Conservation (phyloP, 2,797 vertebrate genomes). For the Adelosebastes latens region DNA sequence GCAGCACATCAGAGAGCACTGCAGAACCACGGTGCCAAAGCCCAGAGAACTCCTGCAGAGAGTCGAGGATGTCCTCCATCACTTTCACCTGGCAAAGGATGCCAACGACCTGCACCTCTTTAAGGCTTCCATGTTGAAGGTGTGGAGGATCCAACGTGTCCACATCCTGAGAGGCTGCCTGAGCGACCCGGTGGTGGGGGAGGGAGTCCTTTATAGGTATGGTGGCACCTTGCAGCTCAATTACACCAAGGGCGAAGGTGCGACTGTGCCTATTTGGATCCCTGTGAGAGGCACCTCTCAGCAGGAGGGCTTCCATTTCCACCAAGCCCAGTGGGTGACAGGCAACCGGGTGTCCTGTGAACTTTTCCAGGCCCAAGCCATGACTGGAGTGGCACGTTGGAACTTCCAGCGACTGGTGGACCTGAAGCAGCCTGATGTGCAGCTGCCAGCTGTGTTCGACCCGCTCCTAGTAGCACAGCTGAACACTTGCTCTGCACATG, state of each 20-base stretch:
- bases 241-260: not conserved
- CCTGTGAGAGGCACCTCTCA: not conserved
- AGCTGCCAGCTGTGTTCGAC: slow-evolving; percentile 37
- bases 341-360: not conserved
- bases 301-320: not conserved
- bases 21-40: not conserved
- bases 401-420: slow-evolving; percentile 43
- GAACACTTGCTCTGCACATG: not conserved
- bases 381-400: slow-evolving; percentile 42
- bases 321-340: slow-evolving; percentile 1
- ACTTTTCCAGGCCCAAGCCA: not conserved
- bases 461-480: not conserved
- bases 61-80: not conserved
- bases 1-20: not conserved
- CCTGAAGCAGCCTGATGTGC: slow-evolving; percentile 28
- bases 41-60: not conserved
- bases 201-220: not conserved
- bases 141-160: not conserved
- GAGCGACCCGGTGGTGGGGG: not conserved
- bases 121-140: not conserved
- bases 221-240: not conserved
- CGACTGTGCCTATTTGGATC: not conserved
- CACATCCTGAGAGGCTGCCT: not conserved
- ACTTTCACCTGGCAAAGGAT: not conserved
- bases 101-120: not conserved